A percentile compares a stretch with the other conserved stretches of the same genome.
phyloP scores from a whole-genome alignment of 1,140 invertebrate species.

The Cotesia chilonis region DNA sequence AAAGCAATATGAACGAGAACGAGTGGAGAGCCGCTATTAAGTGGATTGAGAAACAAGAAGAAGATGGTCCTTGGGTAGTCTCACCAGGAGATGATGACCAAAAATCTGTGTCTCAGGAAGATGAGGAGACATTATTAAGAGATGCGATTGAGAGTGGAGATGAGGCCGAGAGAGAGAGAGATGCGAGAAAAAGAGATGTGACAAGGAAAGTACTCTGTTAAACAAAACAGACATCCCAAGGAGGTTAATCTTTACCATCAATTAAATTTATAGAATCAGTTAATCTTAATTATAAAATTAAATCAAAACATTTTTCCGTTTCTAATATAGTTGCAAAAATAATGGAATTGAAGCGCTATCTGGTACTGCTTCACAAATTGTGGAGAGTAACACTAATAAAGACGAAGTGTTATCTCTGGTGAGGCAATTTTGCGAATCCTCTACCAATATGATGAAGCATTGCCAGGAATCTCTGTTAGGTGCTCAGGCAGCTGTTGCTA shows the following conservation, averaged over 20 bases:
- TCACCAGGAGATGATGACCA: conserved; percentile 11
- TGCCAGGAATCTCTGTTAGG: not conserved
- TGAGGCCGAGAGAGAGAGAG: not conserved
- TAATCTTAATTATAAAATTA: too few relatives aligned
- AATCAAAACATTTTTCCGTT: too few relatives aligned
- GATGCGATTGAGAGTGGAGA: not conserved
- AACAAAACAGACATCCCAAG: too few relatives aligned
- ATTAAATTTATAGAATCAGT: too few relatives aligned
- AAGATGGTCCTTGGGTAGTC: conserved; percentile 19
- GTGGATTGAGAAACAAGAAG: conserved; percentile 16
- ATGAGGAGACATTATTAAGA: conserved; percentile 10
- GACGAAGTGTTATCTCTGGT: conserved; percentile 11
- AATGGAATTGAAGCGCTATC: not conserved
- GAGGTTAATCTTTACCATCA: too few relatives aligned
- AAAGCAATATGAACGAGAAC: conserved; percentile 12
- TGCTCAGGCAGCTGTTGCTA: conserved; percentile 7
- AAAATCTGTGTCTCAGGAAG: conserved; percentile 1
- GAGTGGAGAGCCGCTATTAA: not conserved
- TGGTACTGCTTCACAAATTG: conserved; percentile 9
- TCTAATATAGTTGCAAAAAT: not conserved
- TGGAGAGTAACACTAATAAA: conserved; percentile 6
- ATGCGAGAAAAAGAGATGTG: conserved; percentile 7
- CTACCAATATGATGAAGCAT: conserved; percentile 11
- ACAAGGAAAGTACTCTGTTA: too few relatives aligned
- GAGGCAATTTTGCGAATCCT: not conserved